Percentiles rank a stretch among this genome's conserved stretches.
Evolutionary conservation across 2,797 vertebrate genomes (phyloP).

Genomic region (Toxotes lorentzi): DNA sequence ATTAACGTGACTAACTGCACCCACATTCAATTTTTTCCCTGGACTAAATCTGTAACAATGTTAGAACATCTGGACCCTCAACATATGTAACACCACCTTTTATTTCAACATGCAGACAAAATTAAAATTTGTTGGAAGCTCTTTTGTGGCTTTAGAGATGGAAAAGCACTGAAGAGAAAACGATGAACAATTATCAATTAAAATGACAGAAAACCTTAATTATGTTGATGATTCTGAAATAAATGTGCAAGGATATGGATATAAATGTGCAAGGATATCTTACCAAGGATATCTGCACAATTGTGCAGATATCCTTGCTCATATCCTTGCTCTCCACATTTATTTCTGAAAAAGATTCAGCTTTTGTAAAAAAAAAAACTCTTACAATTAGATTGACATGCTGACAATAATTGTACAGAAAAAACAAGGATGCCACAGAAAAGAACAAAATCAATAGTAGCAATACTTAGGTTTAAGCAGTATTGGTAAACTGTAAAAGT

Average conservation of each 20-base stretch:
- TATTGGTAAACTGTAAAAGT: too few relatives aligned
- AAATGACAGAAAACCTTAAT: background rate
- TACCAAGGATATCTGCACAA: too few relatives aligned
- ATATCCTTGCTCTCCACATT: too few relatives aligned
- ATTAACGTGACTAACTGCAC: background rate
- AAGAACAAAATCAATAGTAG: background rate
- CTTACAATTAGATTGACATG: background rate
- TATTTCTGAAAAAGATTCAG: too few relatives aligned
- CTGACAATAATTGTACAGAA: background rate
- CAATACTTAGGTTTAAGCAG: too few relatives aligned
- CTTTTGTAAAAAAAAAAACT: background rate
- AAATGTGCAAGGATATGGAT: background rate
- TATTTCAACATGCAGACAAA: background rate
- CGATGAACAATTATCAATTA: slow-evolving; percentile 2
- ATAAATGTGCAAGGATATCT: too few relatives aligned
- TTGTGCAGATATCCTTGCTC: too few relatives aligned
- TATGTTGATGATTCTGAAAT: background rate
- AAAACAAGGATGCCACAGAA: background rate
- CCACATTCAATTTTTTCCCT: background rate
- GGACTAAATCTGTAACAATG: background rate
- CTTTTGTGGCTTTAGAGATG: background rate
- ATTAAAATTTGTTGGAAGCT: background rate
- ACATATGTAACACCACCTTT: background rate
- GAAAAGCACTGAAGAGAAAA: background rate
- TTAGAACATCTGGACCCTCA: background rate